Percentiles rank a stretch among this genome's conserved stretches.
Conservation (phyloP, 2,113 vertebrate species). For the Brachyhypopomus occidentalis region DNA sequence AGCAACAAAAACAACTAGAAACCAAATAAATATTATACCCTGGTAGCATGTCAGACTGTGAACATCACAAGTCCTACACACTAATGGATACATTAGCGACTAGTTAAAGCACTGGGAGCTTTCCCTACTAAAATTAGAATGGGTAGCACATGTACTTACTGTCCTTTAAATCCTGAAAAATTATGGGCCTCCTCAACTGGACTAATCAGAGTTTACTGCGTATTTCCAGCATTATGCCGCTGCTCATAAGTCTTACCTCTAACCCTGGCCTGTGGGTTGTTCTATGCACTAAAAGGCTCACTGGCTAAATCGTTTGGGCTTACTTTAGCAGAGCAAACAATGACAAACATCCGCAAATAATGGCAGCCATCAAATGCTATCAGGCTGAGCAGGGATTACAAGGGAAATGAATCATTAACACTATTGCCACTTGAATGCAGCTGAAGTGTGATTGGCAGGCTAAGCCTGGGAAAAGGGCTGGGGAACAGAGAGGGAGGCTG, state of each 20-base stretch:
- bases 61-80: background rate
- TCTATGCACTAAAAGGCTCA: slow-evolving; percentile 58
- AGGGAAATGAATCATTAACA: slow-evolving; percentile 75
- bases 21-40: too few relatives aligned
- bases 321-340: slow-evolving; percentile 75
- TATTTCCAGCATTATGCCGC: background rate
- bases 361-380: slow-evolving; percentile 69
- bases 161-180: background rate
- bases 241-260: background rate
- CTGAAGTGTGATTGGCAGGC: slow-evolving; percentile 73
- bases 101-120: background rate
- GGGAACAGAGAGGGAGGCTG: slow-evolving; percentile 35
- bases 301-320: slow-evolving; percentile 66
- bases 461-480: slow-evolving; percentile 52
- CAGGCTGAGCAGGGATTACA: slow-evolving; percentile 73
- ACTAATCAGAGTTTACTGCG: background rate
- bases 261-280: slow-evolving; percentile 56
- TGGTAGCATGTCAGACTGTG: too few relatives aligned
- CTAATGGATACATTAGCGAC: background rate
- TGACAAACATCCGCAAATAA: slow-evolving; percentile 69
- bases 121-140: background rate
- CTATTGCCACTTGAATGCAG: slow-evolving; percentile 70
- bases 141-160: background rate
- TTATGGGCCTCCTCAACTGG: background rate
- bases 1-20: too few relatives aligned